Evolutionary conservation across 2,113 vertebrate genomes (phyloP).

Genomic region (Myanophis thanlyinensis): DNA sequence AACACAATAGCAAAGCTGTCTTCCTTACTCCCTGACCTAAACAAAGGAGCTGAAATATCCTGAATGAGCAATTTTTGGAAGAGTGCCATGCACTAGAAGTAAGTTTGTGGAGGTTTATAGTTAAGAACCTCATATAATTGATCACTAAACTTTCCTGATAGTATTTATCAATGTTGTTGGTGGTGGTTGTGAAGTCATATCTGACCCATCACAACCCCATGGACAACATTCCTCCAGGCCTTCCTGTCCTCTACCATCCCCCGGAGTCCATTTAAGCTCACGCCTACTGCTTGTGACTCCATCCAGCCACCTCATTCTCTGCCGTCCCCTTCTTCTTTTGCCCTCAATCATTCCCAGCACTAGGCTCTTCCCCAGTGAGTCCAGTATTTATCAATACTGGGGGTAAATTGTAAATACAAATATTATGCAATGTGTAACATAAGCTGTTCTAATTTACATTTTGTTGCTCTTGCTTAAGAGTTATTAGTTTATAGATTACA

Average conservation of each 20-base stretch:
- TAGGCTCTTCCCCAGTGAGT: too few relatives aligned
- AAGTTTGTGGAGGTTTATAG: neutral
- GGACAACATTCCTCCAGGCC: too few relatives aligned
- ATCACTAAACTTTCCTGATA: neutral
- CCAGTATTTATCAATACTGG: neutral
- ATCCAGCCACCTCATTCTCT: too few relatives aligned
- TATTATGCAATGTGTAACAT: neutral
- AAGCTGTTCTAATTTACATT: neutral
- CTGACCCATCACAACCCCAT: too few relatives aligned
- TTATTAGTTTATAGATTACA: constrained; percentile 36
- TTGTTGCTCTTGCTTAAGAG: constrained; percentile 16
- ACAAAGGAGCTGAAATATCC: neutral
- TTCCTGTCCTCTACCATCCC: too few relatives aligned
- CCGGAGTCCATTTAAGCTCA: too few relatives aligned
- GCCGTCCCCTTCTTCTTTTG: too few relatives aligned
- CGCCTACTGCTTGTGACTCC: too few relatives aligned
- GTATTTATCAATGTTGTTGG: neutral
- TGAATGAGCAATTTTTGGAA: neutral
- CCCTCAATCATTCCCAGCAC: too few relatives aligned
- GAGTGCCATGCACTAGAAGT: neutral
- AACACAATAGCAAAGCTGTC: neutral
- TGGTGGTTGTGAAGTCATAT: too few relatives aligned
- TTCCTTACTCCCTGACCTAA: neutral
- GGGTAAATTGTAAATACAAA: neutral
- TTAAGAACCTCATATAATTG: neutral